Evolutionary conservation across 2,888 invertebrate genomes (phyloP), one percentile per base, ranked within the genome.

Genomic region (Sialis lutaria): DNA sequence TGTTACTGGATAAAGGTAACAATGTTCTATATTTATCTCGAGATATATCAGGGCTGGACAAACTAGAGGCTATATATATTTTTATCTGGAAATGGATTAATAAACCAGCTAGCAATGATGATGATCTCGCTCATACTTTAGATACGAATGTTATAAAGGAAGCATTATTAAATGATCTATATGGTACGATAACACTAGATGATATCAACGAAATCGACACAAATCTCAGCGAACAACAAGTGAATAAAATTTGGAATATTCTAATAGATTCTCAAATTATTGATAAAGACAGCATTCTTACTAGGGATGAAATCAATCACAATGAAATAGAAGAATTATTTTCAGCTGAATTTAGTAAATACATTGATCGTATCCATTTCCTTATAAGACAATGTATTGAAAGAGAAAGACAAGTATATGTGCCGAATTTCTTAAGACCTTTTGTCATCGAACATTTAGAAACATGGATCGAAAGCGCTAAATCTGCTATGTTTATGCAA

Each of bases 1-100:
- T 67, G 64, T 48, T 65, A 33, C 54, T 67, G 3, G 67, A 67
- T 51, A 62, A 63, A 42, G 63, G 63, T 5, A 59, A 58, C 42
- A 59, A 64, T 50, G 60, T 62, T 33, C 54, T 64, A 5, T 62
- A 63, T 46, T 53, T 67, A 34, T 61, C 62, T 1, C 58, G 61
- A 35, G 56, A 57, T n/a, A 52, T 64, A 30, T 56, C 62, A 7
- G 62, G 58, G 2, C 48, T 67, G 47, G 60, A 64, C 39, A 55
- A 57, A 33, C 54, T 67, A 8, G 59, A 61, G 50, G 52, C 57
- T 2, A 49, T 64, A 7, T 59, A 58, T 34, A 49, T 60, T n/a
- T 54, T 48, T 44, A 59, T 64, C 48, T 61, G 60, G 60, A 51
- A 54, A 13, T 46, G 52, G 49, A 50, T 58, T 32, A 49, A 49